Conservation (phyloP, 1,140 invertebrate species). For the Drosophila teissieri region DNA sequence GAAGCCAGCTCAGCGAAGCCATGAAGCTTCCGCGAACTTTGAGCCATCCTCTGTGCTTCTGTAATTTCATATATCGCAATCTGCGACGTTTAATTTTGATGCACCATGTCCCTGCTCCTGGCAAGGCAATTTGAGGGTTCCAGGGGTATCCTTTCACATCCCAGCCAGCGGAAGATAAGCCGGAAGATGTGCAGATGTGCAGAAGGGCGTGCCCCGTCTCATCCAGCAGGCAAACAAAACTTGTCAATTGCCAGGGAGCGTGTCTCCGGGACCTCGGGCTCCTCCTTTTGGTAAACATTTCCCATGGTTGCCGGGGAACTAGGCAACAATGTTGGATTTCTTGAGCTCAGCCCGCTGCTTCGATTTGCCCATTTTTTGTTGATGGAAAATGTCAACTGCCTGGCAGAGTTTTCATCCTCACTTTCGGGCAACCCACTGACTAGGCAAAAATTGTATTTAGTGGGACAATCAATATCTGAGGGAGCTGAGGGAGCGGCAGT, state of each 20-base stretch:
- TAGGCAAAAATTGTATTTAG: constrained; percentile 63
- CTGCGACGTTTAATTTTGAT: constrained; percentile 20
- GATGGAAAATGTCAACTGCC: constrained; percentile 78
- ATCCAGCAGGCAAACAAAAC: constrained; percentile 51
- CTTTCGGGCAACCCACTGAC: constrained; percentile 52
- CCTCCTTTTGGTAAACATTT: constrained; percentile 28
- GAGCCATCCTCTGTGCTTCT: not conserved
- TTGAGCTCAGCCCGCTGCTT: constrained; percentile 24
- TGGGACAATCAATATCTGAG: constrained; percentile 72
- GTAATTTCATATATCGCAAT: constrained; percentile 22
- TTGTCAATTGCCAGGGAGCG: constrained; percentile 71
- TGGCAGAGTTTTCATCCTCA: constrained; percentile 39
- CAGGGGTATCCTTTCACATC: constrained; percentile 46
- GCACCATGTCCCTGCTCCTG: constrained; percentile 14
- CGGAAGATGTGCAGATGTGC: constrained; percentile 35
- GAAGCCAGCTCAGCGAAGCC: not conserved
- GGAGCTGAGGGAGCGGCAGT: constrained; percentile 11
- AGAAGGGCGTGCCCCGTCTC: constrained; percentile 31
- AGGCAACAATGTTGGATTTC: constrained; percentile 63
- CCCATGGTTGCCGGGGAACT: constrained; percentile 33
- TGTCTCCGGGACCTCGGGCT: constrained; percentile 25
- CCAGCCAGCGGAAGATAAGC: constrained; percentile 25
- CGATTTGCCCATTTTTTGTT: constrained; percentile 40
- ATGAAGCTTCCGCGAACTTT: not conserved
- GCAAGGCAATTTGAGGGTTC: constrained; percentile 46